These are phyloP conservation scores for Auanema freiburgensis DNA, from an alignment of 2,888 invertebrate species.

Conservation along the genomic window DNA sequence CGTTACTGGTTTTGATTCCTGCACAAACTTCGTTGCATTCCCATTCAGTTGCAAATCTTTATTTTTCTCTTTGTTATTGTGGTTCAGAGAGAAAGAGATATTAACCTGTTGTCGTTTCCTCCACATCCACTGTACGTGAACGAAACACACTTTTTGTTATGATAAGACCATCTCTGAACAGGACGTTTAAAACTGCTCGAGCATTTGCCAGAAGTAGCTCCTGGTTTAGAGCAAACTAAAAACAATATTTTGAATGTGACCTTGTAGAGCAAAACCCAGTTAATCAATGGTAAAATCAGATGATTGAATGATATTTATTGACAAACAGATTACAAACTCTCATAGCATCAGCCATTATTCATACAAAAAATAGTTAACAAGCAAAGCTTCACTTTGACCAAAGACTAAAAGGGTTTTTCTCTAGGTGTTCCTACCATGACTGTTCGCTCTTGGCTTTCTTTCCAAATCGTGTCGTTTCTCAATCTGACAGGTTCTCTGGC, in stretches of 20 bases:
- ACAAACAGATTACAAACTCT: too few relatives aligned
- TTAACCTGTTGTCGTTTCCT: constrained; percentile 47
- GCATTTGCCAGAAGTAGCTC: constrained; percentile 42
- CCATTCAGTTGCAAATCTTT: constrained; percentile 31
- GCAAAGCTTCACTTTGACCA: too few relatives aligned
- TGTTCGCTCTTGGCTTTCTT: constrained; percentile 35
- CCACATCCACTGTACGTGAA: constrained; percentile 47
- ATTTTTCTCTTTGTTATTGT: too few relatives aligned
- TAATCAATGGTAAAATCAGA: neutral
- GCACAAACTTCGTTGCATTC: constrained; percentile 45
- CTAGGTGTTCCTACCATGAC: constrained; percentile 24
- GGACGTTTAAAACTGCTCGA: constrained; percentile 30
- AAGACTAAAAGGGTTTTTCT: neutral
- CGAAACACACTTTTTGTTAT: constrained; percentile 19
- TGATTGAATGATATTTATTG: neutral
- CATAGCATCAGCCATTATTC: too few relatives aligned
- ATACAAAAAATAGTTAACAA: too few relatives aligned
- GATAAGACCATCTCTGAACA: constrained; percentile 41
- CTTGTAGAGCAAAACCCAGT: neutral
- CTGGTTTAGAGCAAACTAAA: constrained; percentile 50
- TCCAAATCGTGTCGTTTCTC: constrained; percentile 24
- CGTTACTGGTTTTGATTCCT: constrained; percentile 40
- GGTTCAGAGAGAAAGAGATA: too few relatives aligned
- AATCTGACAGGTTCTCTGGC: constrained; percentile 33
- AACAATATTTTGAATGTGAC: constrained; percentile 4